Percentiles rank a stretch among this genome's conserved stretches.
Conservation (phyloP, 2,888 invertebrate species). For the Eupithecia vulgata region DNA sequence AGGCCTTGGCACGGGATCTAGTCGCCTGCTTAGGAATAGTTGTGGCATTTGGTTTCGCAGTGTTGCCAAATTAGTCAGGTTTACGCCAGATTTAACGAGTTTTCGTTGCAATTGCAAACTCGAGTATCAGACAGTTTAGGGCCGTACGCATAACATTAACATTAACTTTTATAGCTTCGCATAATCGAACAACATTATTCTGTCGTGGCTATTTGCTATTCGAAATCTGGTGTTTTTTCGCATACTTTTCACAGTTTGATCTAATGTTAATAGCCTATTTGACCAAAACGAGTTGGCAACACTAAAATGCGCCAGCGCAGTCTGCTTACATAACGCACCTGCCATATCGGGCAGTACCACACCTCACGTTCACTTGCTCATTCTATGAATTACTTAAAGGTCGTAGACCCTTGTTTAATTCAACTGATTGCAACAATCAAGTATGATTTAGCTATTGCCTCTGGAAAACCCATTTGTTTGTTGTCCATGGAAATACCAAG, state of each 20-base stretch:
- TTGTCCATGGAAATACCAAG: neutral
- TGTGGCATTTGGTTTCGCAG: conserved; percentile 71
- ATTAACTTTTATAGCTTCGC: conserved; percentile 10
- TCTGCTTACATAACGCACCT: conserved; percentile 82
- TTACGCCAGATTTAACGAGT: conserved; percentile 17
- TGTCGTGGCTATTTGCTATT: neutral
- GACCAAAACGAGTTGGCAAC: conserved; percentile 21
- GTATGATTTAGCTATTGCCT: conserved; percentile 7
- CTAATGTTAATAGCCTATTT: neutral
- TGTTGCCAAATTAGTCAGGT: conserved; percentile 24
- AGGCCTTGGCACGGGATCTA: conserved; percentile 72
- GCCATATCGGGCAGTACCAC: conserved; percentile 79
- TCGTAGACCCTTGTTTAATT: conserved; percentile 80
- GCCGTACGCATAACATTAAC: conserved; percentile 1
- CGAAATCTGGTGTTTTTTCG: neutral
- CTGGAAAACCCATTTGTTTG: neutral
- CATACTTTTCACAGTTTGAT: neutral
- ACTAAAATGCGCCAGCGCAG: conserved; percentile 57
- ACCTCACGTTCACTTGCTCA: conserved; percentile 80
- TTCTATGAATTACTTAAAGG: conserved; percentile 83
- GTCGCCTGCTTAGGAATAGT: conserved; percentile 68
- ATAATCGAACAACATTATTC: neutral
- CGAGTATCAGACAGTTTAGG: neutral
- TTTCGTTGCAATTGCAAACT: conserved; percentile 4
- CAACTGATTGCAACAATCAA: conserved; percentile 50